Evolutionary conservation across 2,797 vertebrate species (phyloP), one percentile per base, ranked within the genome.

Genomic region (Cirrhinus molitorella): DNA sequence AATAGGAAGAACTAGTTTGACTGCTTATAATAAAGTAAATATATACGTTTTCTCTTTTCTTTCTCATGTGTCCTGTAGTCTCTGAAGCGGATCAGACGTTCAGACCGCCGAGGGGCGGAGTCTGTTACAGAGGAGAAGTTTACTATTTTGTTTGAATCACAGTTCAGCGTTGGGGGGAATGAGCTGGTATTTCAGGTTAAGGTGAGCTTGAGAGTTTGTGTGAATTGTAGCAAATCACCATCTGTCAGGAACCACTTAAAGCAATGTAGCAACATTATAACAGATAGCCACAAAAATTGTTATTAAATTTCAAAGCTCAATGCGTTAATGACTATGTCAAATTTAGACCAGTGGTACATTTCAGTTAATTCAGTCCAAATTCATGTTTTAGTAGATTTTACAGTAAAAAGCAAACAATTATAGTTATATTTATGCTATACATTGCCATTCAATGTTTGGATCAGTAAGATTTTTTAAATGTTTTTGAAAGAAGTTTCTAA

Each of bases 81-180:
- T 31, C 90, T 99, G 89, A 99, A 99, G 92, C 91, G 97, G 79
- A 99, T 99, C 91, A 98, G 99, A 90, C 97, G 98, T 25, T 99
- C 97, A 0, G 98, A 99, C 86, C 96, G 98, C 0, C 95, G 98
- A 0, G 98, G 98, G 1, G 97, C 98, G 0, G 98, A 99, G 91
- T 99, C 97, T 0, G 98, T 99, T 79, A 99, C 98, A 0, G 98
- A 99, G 89, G 98, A 99, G 90, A 99, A 99, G 88, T 99, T 99
- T 88, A 99, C 98, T 4, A 97, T 99, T 86, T 94, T 99, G 83
- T 99, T 99, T 0, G 97, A 99, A 89, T 99, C 98, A 0, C 98
- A 99, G 92, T 99, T 99, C 91, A 99, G 97, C 0, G 95, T 99
- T 0, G 98, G 98, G 1, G 97, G 98, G 83, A 99, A 99, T 0